Conservation (phyloP, 2,797 vertebrate genomes). For the Falco concolor region DNA sequence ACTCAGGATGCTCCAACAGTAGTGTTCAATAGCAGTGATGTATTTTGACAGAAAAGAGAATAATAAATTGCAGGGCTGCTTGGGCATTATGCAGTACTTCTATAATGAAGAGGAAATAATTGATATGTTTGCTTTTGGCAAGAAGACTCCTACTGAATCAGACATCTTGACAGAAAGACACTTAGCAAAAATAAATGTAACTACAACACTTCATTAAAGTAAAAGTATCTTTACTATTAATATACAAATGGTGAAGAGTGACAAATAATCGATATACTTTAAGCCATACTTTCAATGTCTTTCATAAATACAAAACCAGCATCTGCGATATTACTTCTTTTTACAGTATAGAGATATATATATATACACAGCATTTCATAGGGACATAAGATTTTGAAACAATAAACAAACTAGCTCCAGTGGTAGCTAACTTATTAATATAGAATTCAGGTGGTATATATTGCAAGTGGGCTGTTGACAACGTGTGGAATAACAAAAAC, state of each 20-base stretch:
- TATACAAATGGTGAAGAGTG: slow-evolving; percentile 82
- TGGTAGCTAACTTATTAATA: slow-evolving; percentile 62
- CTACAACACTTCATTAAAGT: slow-evolving; percentile 76
- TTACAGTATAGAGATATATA: slow-evolving; percentile 78
- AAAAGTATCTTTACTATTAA: slow-evolving; percentile 83
- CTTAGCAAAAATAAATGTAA: slow-evolving; percentile 66
- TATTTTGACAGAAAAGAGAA: slow-evolving; percentile 33
- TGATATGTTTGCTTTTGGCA: neutral
- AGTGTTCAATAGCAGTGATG: neutral
- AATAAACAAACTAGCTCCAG: slow-evolving; percentile 64
- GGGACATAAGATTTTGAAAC: slow-evolving; percentile 72
- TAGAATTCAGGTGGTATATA: slow-evolving; percentile 62
- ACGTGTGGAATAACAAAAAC: slow-evolving; percentile 56
- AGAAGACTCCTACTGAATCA: neutral
- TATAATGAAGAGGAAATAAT: neutral
- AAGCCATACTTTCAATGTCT: slow-evolving; percentile 79
- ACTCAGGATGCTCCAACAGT: neutral
- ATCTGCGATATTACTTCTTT: slow-evolving; percentile 74
- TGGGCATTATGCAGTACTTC: neutral
- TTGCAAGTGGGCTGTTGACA: slow-evolving; percentile 48
- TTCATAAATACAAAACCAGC: slow-evolving; percentile 83
- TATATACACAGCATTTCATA: slow-evolving; percentile 75
- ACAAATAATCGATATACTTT: slow-evolving; percentile 78
- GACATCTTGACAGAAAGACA: slow-evolving; percentile 3
- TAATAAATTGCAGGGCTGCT: neutral